phyloP scores from a whole-genome alignment of 2,888 invertebrate species.

The Penaeus monodon region DNA sequence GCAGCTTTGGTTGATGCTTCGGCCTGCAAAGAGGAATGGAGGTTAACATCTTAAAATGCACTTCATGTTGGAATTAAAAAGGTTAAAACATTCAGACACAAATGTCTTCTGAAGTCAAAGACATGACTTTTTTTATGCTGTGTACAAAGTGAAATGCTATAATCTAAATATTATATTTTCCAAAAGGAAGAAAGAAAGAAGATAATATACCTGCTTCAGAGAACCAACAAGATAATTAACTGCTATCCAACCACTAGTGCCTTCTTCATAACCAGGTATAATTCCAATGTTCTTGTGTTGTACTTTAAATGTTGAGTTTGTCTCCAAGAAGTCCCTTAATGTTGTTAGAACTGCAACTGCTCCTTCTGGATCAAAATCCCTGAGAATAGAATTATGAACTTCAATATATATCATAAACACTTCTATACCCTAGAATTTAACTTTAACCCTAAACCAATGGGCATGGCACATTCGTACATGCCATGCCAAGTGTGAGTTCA shows the following conservation, averaged over 20 bases:
- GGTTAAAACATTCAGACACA: too few species aligned
- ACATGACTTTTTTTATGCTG: too few species aligned
- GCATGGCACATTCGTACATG: too few species aligned
- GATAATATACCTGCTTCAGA: slow-evolving; percentile 35
- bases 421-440: too few species aligned
- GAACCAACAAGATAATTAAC: slow-evolving; percentile 47
- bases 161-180: too few species aligned
- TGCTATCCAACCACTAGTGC: slow-evolving; percentile 54
- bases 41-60: too few species aligned
- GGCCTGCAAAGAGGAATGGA: not conserved
- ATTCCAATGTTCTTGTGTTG: slow-evolving; percentile 31
- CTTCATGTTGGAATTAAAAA: too few species aligned
- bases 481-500: too few species aligned
- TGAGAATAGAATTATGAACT: slow-evolving; percentile 7
- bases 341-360: slow-evolving; percentile 25
- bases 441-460: too few species aligned
- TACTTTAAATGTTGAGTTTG: slow-evolving; percentile 37
- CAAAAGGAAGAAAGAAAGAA: too few species aligned
- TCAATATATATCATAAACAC: not conserved
- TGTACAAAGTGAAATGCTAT: too few species aligned
- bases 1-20: slow-evolving; percentile 17
- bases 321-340: slow-evolving; percentile 27
- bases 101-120: too few species aligned
- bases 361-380: slow-evolving; percentile 50
- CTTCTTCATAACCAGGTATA: slow-evolving; percentile 47